These are phyloP conservation scores for Lepetodrilus schrolli DNA, from an alignment of 2,888 invertebrate species.

Conservation along the genomic window DNA sequence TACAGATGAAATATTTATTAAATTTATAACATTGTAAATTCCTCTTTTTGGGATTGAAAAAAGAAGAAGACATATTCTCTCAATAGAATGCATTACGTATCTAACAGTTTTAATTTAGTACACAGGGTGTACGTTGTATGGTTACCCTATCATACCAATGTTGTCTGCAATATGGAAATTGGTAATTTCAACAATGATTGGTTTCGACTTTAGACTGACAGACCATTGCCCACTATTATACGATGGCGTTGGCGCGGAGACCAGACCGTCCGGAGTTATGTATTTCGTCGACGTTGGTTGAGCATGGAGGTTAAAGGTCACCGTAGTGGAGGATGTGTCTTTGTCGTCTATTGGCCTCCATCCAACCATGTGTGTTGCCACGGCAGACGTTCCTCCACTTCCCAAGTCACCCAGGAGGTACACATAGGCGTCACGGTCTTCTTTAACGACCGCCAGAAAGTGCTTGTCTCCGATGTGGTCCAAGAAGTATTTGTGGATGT, in stretches of 20 bases:
- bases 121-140: no score
- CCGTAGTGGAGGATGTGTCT: not conserved
- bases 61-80: no score
- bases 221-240: not conserved
- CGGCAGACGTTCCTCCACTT: not conserved
- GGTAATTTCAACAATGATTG: not conserved
- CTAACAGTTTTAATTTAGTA: no score
- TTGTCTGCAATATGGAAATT: not conserved
- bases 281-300: not conserved
- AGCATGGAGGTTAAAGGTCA: not conserved
- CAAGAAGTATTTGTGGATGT: constrained; percentile 48
- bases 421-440: constrained; percentile 48
- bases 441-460: constrained; percentile 46
- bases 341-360: constrained; percentile 51
- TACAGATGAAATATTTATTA: no score
- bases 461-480: constrained; percentile 44
- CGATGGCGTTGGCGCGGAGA: not conserved
- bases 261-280: not conserved
- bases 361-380: constrained; percentile 50
- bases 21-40: no score
- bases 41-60: no score
- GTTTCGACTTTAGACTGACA: not conserved
- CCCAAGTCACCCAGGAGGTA: constrained; percentile 45
- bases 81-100: no score
- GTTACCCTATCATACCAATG: no score